Conservation (phyloP, 2,113 vertebrate genomes). For the Sinosuthora webbiana region DNA sequence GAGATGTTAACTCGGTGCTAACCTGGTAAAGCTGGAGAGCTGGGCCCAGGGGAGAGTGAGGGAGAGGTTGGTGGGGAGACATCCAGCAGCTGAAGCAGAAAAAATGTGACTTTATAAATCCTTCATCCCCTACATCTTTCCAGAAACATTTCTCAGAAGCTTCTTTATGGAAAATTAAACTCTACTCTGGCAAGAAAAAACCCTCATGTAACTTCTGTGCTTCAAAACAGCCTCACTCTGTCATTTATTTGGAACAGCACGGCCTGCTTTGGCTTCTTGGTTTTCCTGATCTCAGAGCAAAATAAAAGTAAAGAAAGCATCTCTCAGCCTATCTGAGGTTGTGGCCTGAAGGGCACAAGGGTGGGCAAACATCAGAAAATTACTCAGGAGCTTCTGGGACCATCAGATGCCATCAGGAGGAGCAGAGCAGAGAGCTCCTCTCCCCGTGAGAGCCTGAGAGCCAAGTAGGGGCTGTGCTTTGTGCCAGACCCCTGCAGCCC, state of each 20-base stretch:
- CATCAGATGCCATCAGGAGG: not conserved
- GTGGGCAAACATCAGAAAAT: not conserved
- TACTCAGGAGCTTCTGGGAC: not conserved
- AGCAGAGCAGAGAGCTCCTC: not conserved
- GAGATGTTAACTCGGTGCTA: not conserved
- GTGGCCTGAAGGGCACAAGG: not conserved
- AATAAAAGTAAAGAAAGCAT: not conserved
- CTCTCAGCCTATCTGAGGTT: not conserved
- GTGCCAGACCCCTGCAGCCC: not conserved
- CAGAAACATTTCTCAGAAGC: not conserved
- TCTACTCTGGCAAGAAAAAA: not conserved
- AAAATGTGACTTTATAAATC: constrained; percentile 12
- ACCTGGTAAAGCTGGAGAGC: not conserved
- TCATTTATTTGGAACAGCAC: not conserved
- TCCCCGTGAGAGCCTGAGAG: not conserved
- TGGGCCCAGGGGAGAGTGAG: not conserved
- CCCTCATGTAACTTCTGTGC: not conserved
- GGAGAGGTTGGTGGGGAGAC: not conserved
- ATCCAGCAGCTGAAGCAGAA: not conserved
- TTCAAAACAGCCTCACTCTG: not conserved
- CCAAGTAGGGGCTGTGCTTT: not conserved
- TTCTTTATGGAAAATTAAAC: constrained; percentile 35
- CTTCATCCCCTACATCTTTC: not conserved
- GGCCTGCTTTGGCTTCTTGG: not conserved
- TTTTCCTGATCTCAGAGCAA: not conserved